phyloP scores from a whole-genome alignment of 2,797 vertebrate genomes.

The Balearica regulorum region DNA sequence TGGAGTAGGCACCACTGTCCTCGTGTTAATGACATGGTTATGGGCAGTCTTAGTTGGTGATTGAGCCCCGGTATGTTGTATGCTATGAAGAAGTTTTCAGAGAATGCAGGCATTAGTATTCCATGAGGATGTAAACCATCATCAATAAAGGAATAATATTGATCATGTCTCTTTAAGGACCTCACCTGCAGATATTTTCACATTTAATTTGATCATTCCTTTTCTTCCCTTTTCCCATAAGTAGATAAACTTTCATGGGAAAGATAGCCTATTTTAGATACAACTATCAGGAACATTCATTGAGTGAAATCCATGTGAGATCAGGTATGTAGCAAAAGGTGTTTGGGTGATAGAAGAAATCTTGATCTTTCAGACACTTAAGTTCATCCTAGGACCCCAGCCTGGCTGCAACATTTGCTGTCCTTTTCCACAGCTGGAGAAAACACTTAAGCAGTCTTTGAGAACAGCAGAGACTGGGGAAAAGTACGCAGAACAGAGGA shows the following conservation, averaged over 20 bases:
- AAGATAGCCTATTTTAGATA: background rate
- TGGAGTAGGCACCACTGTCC: background rate
- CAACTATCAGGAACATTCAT: background rate
- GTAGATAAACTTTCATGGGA: background rate
- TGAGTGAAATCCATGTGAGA: background rate
- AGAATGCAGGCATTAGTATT: background rate
- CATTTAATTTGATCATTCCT: background rate
- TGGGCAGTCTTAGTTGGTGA: background rate
- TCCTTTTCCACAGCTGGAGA: background rate
- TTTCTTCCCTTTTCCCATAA: background rate
- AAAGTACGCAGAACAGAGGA: background rate
- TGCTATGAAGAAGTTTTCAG: background rate
- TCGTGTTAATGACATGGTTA: background rate
- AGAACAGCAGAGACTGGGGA: background rate
- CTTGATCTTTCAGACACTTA: background rate
- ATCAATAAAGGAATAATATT: background rate
- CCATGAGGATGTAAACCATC: background rate
- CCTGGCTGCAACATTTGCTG: background rate
- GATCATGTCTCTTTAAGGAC: background rate
- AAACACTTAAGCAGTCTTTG: background rate
- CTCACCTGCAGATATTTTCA: background rate
- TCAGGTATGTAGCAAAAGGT: background rate
- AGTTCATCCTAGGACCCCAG: background rate
- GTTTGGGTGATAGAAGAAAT: background rate
- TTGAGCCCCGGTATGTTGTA: background rate